phyloP scores from a whole-genome alignment of 2,113 vertebrate genomes.

The Marcusenius ussheri region DNA sequence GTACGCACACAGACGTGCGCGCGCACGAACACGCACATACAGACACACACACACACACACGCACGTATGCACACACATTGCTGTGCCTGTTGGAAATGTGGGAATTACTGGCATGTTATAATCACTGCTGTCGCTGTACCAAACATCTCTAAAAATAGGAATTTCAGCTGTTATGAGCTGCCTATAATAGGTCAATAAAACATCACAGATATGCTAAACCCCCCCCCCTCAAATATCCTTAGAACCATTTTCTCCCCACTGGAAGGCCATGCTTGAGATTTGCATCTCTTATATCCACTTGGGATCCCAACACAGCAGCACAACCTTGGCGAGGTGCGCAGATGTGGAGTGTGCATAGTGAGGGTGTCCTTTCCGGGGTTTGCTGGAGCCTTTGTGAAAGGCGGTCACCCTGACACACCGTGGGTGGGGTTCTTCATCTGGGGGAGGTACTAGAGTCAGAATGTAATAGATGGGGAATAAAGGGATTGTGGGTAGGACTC shows the following conservation, averaged over 20 bases:
- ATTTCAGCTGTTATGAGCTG: background rate
- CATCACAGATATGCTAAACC: too few species aligned
- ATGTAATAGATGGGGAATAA: background rate
- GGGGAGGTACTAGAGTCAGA: background rate
- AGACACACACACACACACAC: background rate
- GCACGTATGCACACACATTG: background rate
- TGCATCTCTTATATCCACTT: background rate
- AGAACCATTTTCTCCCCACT: background rate
- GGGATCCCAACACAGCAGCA: background rate
- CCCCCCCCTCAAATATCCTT: background rate
- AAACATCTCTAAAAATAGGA: background rate
- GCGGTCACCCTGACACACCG: background rate
- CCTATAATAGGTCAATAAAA: background rate
- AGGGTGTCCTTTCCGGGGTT: background rate
- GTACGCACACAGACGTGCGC: background rate
- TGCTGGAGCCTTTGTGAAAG: background rate
- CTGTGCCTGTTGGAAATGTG: background rate
- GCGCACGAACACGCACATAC: background rate
- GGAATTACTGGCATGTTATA: background rate
- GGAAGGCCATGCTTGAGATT: background rate
- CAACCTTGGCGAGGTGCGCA: background rate
- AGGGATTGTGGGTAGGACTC: background rate
- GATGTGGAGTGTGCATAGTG: background rate
- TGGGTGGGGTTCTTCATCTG: background rate
- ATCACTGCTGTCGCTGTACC: background rate